These are phyloP conservation scores for Hydrolagus colliei DNA, from an alignment of 2,797 vertebrate species.

Conservation along the genomic window DNA sequence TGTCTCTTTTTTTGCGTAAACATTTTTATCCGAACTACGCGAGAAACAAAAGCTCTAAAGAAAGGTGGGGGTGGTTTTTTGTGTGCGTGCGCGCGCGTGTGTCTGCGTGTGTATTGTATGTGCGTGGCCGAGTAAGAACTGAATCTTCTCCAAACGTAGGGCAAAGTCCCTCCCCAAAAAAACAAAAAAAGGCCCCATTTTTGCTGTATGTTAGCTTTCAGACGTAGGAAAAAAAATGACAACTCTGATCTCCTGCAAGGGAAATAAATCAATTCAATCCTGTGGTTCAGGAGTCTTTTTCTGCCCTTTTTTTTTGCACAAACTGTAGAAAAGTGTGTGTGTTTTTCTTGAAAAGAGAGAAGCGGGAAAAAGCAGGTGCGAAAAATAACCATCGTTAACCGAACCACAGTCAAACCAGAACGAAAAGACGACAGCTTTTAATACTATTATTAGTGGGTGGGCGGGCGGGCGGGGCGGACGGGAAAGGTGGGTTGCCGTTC, in stretches of 20 bases:
- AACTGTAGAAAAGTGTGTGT: constrained; percentile 60
- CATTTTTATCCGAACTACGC: constrained; percentile 21
- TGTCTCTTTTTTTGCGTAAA: constrained; percentile 15
- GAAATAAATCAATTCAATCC: constrained; percentile 64
- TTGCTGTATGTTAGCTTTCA: constrained; percentile 54
- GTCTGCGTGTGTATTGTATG: neutral
- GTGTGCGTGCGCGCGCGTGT: no score
- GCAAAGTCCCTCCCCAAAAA: constrained; percentile 74
- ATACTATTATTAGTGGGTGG: no score
- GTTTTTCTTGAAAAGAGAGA: constrained; percentile 71
- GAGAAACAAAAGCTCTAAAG: neutral
- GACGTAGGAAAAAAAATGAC: constrained; percentile 64
- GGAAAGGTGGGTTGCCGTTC: constrained; percentile 73
- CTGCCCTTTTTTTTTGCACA: constrained; percentile 49
- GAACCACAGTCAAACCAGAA: constrained; percentile 92
- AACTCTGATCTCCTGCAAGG: constrained; percentile 61
- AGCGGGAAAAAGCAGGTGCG: constrained; percentile 74
- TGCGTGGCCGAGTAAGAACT: constrained; percentile 69
- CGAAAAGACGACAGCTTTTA: neutral
- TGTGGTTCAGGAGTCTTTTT: constrained; percentile 51
- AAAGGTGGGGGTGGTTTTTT: no score
- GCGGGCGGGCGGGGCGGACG: no score
- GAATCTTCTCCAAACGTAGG: constrained; percentile 72
- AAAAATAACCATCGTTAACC: constrained; percentile 85
- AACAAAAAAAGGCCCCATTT: constrained; percentile 79